These are phyloP conservation scores for Macquaria ambigua DNA, from an alignment of 2,113 vertebrate genomes.

Conservation along the genomic window DNA sequence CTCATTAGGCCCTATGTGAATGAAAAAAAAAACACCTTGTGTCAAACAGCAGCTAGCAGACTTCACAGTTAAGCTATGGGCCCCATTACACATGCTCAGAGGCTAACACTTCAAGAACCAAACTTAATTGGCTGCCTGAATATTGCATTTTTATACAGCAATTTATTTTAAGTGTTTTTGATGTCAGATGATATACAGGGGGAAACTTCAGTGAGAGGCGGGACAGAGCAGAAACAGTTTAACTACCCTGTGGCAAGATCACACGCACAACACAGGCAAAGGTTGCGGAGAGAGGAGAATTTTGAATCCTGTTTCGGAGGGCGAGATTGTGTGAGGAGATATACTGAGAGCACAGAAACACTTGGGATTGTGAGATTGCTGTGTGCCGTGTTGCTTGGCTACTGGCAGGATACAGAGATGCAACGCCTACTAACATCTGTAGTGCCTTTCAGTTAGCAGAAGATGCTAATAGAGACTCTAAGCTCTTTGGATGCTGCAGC, in stretches of 20 bases:
- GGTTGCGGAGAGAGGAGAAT: constrained; percentile 17
- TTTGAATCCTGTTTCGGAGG: constrained; percentile 24
- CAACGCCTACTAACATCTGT: constrained; percentile 63
- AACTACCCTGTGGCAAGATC: constrained; percentile 46
- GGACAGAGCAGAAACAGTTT: constrained; percentile 35
- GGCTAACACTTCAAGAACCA: constrained; percentile 58
- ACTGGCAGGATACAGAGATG: constrained; percentile 40
- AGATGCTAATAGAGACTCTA: constrained; percentile 45
- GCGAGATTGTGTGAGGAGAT: constrained; percentile 8
- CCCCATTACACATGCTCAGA: constrained; percentile 67
- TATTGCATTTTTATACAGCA: constrained; percentile 49
- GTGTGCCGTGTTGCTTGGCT: constrained; percentile 50
- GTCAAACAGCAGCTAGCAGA: constrained; percentile 49
- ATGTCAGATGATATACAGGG: constrained; percentile 53
- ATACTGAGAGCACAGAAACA: constrained; percentile 47
- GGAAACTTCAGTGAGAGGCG: constrained; percentile 7
- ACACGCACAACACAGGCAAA: constrained; percentile 25
- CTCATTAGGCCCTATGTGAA: constrained; percentile 49
- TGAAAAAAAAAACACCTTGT: constrained; percentile 16
- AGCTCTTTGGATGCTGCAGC: constrained; percentile 13
- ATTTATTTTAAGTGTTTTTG: constrained; percentile 62
- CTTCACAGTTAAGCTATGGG: constrained; percentile 52
- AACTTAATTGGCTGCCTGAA: constrained; percentile 68
- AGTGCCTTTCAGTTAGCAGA: constrained; percentile 49
- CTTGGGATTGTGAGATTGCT: constrained; percentile 21